Evolutionary conservation across 2,113 vertebrate species (phyloP).

Genomic region (Sakesphorus luctuosus): DNA sequence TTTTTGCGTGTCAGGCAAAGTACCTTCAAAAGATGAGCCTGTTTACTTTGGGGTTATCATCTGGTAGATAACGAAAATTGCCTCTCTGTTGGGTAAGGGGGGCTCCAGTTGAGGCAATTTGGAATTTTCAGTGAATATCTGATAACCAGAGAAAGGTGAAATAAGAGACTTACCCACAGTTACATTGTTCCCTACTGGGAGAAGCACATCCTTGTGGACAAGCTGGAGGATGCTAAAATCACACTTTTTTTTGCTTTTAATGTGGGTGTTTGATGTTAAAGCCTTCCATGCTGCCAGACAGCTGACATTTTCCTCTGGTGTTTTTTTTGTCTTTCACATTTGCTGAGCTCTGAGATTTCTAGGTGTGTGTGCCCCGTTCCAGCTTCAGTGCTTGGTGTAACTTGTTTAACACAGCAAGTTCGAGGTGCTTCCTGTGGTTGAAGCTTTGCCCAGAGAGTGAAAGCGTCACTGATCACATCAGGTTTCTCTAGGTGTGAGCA

Average conservation of each 20-base stretch:
- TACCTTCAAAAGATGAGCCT: background rate
- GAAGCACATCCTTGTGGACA: background rate
- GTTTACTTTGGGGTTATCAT: background rate
- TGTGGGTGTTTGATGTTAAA: background rate
- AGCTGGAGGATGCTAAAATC: background rate
- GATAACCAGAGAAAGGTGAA: background rate
- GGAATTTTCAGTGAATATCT: background rate
- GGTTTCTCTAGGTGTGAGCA: background rate
- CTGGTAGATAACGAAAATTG: background rate
- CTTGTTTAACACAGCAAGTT: background rate
- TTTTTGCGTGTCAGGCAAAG: background rate
- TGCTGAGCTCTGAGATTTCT: background rate
- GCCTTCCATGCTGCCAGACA: background rate
- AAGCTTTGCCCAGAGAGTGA: background rate
- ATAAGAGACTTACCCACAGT: background rate
- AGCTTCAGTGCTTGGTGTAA: background rate
- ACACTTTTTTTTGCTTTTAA: background rate
- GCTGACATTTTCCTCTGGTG: background rate
- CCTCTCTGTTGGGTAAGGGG: background rate
- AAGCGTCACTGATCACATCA: background rate
- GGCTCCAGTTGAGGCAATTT: background rate
- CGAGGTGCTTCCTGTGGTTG: background rate
- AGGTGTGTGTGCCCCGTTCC: background rate
- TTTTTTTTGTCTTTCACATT: background rate
- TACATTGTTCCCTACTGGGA: background rate